These are phyloP conservation scores for Ctenochaetus hawaiiensis DNA, from an alignment of 2,797 vertebrate species.

Conservation along the genomic window DNA sequence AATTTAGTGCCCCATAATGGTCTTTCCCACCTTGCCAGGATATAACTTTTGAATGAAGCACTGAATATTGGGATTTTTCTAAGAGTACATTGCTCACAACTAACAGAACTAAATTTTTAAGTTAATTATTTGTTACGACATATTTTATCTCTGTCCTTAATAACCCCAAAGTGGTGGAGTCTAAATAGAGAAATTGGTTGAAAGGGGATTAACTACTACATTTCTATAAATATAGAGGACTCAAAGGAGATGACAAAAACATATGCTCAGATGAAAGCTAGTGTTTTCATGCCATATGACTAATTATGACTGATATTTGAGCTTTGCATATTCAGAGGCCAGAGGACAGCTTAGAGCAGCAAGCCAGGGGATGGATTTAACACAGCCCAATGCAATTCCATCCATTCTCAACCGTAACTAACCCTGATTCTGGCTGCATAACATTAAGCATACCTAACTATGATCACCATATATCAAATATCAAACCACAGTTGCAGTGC, in stretches of 20 bases:
- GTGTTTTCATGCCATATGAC: too few relatives aligned
- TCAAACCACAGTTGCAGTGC: neutral
- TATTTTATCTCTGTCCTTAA: neutral
- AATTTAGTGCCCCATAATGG: conserved; percentile 15
- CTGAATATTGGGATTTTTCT: neutral
- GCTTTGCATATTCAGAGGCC: neutral
- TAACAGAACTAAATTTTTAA: neutral
- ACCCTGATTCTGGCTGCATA: neutral
- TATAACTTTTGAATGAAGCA: neutral
- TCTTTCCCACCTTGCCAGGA: neutral
- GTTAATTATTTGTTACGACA: neutral
- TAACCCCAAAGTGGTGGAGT: neutral
- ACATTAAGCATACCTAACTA: neutral
- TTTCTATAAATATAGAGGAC: neutral
- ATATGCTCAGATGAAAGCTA: conserved; percentile 4
- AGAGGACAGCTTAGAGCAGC: neutral
- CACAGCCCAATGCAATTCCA: neutral
- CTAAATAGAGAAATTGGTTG: neutral
- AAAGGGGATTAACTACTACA: neutral
- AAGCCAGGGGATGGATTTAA: neutral
- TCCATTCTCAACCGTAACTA: neutral
- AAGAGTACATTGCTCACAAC: neutral
- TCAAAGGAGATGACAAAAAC: neutral
- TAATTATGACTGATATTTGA: too few relatives aligned
- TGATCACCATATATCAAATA: neutral